Base-by-base conservation (phyloP, 2,888 invertebrate genomes). In the Nezara viridula region DNA sequence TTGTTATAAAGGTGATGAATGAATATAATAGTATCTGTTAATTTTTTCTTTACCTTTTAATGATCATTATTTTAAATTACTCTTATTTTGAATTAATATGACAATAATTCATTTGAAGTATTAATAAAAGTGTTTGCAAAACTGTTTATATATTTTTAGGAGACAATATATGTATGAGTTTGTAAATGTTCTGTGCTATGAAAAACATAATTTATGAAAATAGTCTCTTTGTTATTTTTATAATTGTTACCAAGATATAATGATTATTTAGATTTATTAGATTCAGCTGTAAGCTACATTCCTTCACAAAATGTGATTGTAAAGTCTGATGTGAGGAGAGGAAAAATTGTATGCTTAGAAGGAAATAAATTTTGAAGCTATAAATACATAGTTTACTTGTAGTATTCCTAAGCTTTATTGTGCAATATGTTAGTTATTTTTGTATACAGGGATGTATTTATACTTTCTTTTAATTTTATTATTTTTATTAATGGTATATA, bases 401-500 rank as follows among this genome's bases (percentile, higher is more conserved):
- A 44, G 44, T 73, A 47, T 44, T 44, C 44, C 24, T 44, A 44
- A 81, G 44, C 44, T 44, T 81, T 81, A 81, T n/a, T 81, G 81
- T 81, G 81, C 81, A 81, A 81, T 81, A 81, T 81, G 40, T 81
- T 81, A 81, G 44, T 81, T 81, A 81, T 81, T 81, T 81, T 81
- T 81, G n/a, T 81, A 81, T 81, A 81, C 81, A 81, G 81, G 81
- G 81, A 81, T 81, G 44, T 81, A 47, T 81, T 81, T 0, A 47
- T 81, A 81, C 7, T 81, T 81, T 44, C 44, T 77, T 60, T 60
- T 27, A 27, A 19, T 73, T 73, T 73, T 12, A 16, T 60, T 37
- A 24, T 24, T 55, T n/a, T 73, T 32, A 73, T 44, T 73, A n/a
- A 73, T 37, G 37, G 44, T 81, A 47, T 44, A 32, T 40, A 44